phyloP scores from a whole-genome alignment of 2,797 vertebrate genomes.

The Erethizon dorsatum region DNA sequence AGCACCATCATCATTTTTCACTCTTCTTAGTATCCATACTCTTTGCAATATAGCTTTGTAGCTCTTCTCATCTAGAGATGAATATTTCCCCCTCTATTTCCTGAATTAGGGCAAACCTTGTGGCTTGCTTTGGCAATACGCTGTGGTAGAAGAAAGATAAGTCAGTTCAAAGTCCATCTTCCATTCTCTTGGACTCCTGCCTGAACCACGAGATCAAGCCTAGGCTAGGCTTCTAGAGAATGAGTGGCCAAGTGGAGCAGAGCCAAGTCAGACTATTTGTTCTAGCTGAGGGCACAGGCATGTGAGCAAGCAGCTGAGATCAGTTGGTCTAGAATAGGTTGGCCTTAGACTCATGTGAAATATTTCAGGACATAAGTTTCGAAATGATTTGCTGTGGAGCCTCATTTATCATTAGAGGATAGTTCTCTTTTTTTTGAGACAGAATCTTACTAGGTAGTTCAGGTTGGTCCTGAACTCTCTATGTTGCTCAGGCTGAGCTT shows the following conservation, averaged over 20 bases:
- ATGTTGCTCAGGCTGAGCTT: background rate
- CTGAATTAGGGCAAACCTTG: background rate
- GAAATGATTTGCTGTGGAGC: background rate
- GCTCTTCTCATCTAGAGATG: background rate
- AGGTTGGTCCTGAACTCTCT: background rate
- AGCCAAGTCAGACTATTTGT: background rate
- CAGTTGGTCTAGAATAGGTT: background rate
- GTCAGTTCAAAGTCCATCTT: background rate
- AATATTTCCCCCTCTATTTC: background rate
- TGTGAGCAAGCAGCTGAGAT: background rate
- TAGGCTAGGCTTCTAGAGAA: background rate
- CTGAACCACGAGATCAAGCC: background rate
- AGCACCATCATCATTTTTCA: background rate
- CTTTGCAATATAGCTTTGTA: background rate
- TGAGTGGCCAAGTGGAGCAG: background rate
- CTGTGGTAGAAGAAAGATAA: background rate
- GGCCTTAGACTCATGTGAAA: background rate
- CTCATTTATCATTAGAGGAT: slow-evolving; percentile 3
- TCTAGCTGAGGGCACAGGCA: background rate
- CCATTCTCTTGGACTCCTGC: background rate
- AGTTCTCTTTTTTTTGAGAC: no score
- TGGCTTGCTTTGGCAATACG: background rate
- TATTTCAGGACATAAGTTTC: background rate
- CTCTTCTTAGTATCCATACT: background rate
- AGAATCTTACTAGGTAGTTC: background rate